A percentile compares a stretch with the other conserved stretches of the same genome.
These are phyloP conservation scores for Australoheros facetus DNA, from an alignment of 2,797 vertebrate species.

Conservation along the genomic window DNA sequence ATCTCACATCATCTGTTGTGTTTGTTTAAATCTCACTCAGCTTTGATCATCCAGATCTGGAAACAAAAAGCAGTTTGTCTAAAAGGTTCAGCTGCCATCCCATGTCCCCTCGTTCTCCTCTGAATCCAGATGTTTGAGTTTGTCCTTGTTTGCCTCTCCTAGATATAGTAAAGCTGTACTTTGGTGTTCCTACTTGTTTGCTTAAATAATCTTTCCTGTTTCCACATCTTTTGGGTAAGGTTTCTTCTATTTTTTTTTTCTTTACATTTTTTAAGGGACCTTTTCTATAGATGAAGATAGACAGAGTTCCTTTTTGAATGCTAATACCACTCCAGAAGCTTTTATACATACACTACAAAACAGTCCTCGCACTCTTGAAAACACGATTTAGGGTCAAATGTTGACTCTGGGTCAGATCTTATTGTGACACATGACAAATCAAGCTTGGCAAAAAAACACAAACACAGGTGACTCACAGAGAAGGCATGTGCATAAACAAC, in stretches of 20 bases:
- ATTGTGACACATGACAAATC: slow-evolving; percentile 12
- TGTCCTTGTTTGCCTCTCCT: neutral
- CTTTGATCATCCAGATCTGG: neutral
- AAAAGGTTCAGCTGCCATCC: neutral
- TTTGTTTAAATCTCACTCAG: slow-evolving; percentile 1
- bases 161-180: neutral
- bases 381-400: neutral
- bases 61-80: neutral
- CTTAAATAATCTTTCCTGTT: no score
- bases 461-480: slow-evolving; percentile 31
- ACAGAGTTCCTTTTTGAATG: no score
- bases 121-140: neutral
- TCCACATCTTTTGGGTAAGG: no score
- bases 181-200: no score
- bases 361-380: neutral
- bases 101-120: neutral
- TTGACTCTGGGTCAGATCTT: neutral
- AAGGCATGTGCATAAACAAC: slow-evolving; percentile 8
- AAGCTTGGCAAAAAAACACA: slow-evolving; percentile 14
- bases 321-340: neutral
- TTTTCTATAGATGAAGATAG: no score
- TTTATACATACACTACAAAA: neutral
- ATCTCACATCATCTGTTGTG: neutral
- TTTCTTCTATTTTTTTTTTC: no score
- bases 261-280: no score